A percentile compares a stretch with the other conserved stretches of the same genome.
Evolutionary conservation across 2,113 vertebrate genomes (phyloP).

Genomic region (Cricetomys ansorgei): DNA sequence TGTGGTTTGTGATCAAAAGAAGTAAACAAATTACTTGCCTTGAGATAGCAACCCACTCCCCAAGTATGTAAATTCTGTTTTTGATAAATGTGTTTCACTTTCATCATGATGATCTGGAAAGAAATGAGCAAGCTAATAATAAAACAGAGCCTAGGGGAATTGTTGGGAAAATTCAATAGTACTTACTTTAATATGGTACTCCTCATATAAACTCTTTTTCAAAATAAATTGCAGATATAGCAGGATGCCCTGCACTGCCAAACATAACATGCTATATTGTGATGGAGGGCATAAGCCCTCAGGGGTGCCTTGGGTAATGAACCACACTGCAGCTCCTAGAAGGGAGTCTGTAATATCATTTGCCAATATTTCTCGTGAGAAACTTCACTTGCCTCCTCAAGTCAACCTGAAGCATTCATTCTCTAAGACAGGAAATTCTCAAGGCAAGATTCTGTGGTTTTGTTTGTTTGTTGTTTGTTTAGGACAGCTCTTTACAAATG

Average conservation of each 20-base stretch:
- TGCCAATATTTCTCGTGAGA: conserved; percentile 26
- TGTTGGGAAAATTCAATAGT: conserved; percentile 32
- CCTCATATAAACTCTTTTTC: neutral
- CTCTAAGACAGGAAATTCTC: neutral
- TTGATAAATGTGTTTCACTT: conserved; percentile 12
- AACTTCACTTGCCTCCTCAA: neutral
- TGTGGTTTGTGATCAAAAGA: conserved; percentile 28
- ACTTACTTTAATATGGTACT: conserved; percentile 53
- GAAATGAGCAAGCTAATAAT: conserved; percentile 13
- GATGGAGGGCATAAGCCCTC: neutral
- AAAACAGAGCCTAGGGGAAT: conserved; percentile 39
- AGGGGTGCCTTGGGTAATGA: neutral
- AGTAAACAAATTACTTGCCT: conserved; percentile 11
- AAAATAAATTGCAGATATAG: conserved; percentile 43
- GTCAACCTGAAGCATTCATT: neutral
- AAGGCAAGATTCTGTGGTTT: neutral
- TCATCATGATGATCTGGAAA: neutral
- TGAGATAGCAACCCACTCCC: neutral
- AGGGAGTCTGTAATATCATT: neutral
- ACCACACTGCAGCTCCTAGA: neutral
- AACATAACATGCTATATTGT: neutral
- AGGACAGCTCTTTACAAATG: conserved; percentile 4
- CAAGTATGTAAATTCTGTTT: neutral
- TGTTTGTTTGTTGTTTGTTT: neutral
- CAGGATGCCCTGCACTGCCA: neutral